Evolutionary conservation across 2,113 vertebrate species (phyloP).

Genomic region (Entelurus aequoreus): DNA sequence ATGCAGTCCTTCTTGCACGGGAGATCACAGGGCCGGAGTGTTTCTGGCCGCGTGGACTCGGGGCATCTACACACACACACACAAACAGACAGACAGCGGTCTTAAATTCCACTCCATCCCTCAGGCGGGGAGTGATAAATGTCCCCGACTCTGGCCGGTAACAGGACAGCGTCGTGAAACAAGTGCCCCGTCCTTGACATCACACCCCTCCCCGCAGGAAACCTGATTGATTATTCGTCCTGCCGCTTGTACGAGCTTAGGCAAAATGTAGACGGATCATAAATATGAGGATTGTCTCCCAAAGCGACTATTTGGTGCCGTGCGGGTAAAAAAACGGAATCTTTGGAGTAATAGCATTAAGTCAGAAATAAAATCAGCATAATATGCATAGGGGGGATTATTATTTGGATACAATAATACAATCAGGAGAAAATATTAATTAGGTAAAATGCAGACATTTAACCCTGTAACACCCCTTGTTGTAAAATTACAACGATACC

Average conservation of each 20-base stretch:
- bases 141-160: constrained; percentile 11
- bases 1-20: constrained; percentile 87
- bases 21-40: constrained; percentile 74
- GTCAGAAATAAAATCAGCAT: not conserved
- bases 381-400: too few relatives aligned
- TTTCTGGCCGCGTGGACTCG: constrained; percentile 81
- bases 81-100: constrained; percentile 20
- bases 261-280: constrained; percentile 26
- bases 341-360: not conserved
- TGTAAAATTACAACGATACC: too few relatives aligned
- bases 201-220: constrained; percentile 35
- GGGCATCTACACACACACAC: constrained; percentile 78
- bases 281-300: constrained; percentile 29
- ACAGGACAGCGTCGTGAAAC: constrained; percentile 36
- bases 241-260: constrained; percentile 7
- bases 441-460: too few relatives aligned
- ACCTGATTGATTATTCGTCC: constrained; percentile 46
- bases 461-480: too few relatives aligned
- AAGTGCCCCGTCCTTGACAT: constrained; percentile 52
- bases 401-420: too few relatives aligned
- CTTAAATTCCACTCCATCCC: constrained; percentile 23
- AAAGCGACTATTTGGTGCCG: not conserved
- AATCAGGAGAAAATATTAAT: too few relatives aligned
- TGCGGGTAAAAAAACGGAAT: not conserved
- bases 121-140: constrained; percentile 39